Conservation (phyloP, 1,140 invertebrate species). For the Belonocnema kinseyi region DNA sequence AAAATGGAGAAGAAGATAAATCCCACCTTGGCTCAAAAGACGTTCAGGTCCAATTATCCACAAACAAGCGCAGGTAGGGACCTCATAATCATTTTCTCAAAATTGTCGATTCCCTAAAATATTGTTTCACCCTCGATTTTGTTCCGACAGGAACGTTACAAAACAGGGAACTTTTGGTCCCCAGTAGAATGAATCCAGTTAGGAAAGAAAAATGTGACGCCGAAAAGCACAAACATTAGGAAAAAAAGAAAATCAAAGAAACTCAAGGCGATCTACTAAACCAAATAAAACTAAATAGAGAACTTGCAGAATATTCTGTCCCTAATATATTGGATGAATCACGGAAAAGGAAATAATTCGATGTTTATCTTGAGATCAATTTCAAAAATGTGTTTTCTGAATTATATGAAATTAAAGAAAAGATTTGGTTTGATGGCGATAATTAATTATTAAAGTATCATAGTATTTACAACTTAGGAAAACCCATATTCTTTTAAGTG, state of each 20-base stretch:
- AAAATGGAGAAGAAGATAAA: background rate
- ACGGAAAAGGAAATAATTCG: too few species aligned
- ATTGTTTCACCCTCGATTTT: too few species aligned
- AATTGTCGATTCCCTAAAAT: too few species aligned
- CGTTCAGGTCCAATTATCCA: background rate
- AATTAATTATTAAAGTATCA: background rate
- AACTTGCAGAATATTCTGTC: too few species aligned
- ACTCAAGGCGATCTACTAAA: too few species aligned
- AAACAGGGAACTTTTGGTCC: background rate
- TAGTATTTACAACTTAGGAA: conserved; percentile 21
- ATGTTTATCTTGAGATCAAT: too few species aligned
- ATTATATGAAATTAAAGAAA: too few species aligned
- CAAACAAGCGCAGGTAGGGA: background rate
- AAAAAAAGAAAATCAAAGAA: too few species aligned
- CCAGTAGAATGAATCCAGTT: background rate
- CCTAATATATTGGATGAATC: too few species aligned
- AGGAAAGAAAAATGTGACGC: background rate
- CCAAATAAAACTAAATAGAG: too few species aligned
- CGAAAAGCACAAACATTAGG: background rate
- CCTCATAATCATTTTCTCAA: background rate
- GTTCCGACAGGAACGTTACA: background rate
- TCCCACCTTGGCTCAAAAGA: background rate
- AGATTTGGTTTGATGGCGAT: background rate
- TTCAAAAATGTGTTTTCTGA: too few species aligned
- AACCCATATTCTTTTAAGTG: background rate